Percentiles rank a stretch among this genome's conserved stretches.
phyloP scores from a whole-genome alignment of 2,113 vertebrate genomes.

The Corvus moneduloides region DNA sequence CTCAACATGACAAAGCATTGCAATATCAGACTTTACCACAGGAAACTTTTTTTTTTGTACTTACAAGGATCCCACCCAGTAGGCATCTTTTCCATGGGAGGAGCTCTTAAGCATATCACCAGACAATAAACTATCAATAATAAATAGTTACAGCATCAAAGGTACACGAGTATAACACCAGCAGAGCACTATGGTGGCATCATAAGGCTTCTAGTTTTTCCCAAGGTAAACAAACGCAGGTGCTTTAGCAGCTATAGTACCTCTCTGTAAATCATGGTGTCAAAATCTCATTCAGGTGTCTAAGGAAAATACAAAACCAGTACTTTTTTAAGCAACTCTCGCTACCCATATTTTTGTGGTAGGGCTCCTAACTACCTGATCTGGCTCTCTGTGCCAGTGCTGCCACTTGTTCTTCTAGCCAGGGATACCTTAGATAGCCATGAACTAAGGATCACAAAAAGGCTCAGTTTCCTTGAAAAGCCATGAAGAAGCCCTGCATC shows the following conservation, averaged over 20 bases:
- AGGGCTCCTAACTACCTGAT: not conserved
- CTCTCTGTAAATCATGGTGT: not conserved
- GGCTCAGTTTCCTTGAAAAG: not conserved
- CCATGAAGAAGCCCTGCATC: not conserved
- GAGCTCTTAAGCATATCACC: not conserved
- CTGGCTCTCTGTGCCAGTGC: not conserved
- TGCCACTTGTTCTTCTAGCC: not conserved
- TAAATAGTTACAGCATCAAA: not conserved
- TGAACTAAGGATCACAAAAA: not conserved
- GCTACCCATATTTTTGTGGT: not conserved
- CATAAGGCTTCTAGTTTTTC: not conserved
- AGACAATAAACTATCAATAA: not conserved
- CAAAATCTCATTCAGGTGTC: not conserved
- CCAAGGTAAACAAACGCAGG: not conserved
- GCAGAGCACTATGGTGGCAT: not conserved
- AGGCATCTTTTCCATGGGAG: not conserved
- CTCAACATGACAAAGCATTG: not conserved
- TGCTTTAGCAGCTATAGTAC: not conserved
- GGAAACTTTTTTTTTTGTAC: not conserved
- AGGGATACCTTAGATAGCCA: not conserved
- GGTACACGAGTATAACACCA: not conserved
- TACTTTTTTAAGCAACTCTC: not conserved
- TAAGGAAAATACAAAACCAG: not conserved
- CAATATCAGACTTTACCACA: not conserved
- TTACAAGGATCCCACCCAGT: not conserved